A percentile compares a stretch with the other conserved stretches of the same genome.
Evolutionary conservation across 2,888 invertebrate genomes (phyloP).

Genomic region (Agonopterix arenella): DNA sequence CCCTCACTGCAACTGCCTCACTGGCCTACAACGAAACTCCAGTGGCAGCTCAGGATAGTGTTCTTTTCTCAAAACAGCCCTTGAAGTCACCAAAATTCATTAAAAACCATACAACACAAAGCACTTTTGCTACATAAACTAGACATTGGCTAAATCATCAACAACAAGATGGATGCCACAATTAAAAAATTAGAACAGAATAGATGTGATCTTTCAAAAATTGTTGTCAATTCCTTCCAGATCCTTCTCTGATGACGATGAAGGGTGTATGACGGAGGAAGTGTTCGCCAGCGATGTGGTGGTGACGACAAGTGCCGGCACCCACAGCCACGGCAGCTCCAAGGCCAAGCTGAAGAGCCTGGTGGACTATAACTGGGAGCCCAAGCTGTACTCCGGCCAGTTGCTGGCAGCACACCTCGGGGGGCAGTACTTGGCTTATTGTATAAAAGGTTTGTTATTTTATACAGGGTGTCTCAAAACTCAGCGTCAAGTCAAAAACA

Average conservation of each 20-base stretch:
- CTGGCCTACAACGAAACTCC: too few relatives aligned
- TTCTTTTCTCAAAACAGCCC: too few relatives aligned
- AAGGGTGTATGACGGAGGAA: conserved; percentile 69
- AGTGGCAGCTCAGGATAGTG: too few relatives aligned
- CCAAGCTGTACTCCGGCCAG: conserved; percentile 90
- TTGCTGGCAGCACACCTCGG: conserved; percentile 91
- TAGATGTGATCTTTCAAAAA: background rate
- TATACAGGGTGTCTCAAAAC: too few relatives aligned
- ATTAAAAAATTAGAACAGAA: background rate
- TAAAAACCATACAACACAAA: too few relatives aligned
- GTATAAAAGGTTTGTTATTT: conserved; percentile 88
- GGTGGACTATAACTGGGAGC: conserved; percentile 96
- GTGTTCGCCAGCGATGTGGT: conserved; percentile 80
- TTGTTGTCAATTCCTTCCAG: conserved; percentile 35
- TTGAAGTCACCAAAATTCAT: too few relatives aligned
- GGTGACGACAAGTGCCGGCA: conserved; percentile 83
- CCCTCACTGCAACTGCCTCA: too few relatives aligned
- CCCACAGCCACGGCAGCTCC: conserved; percentile 88
- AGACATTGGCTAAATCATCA: too few relatives aligned
- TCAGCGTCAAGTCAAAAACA: too few relatives aligned
- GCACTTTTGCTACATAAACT: too few relatives aligned
- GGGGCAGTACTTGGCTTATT: conserved; percentile 92
- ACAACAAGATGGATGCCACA: conserved; percentile 3
- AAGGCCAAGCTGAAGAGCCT: conserved; percentile 93
- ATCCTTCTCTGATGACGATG: conserved; percentile 78